A percentile compares a stretch with the other conserved stretches of the same genome.
These are phyloP conservation scores for Drosophila paramelanica DNA, from an alignment of 2,888 invertebrate species.

Conservation along the genomic window DNA sequence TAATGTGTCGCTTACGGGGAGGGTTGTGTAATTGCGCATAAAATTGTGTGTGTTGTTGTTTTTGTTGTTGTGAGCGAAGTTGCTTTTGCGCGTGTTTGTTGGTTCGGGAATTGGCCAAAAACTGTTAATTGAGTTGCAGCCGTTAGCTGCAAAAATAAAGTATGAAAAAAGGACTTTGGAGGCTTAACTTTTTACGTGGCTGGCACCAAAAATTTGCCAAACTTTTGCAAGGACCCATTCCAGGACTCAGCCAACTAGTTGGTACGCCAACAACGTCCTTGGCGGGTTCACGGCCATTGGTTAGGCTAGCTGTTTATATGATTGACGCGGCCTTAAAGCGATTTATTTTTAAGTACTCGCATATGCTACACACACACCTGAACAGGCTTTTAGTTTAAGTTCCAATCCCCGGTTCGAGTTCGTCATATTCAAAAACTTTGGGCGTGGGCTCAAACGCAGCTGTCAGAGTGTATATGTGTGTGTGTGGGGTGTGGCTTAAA, in stretches of 20 bases:
- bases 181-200: constrained; percentile 43
- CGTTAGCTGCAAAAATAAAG: constrained; percentile 44
- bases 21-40: constrained; percentile 50
- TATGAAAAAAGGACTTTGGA: constrained; percentile 39
- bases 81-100: constrained; percentile 15
- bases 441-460: constrained; percentile 48
- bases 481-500: constrained; percentile 39
- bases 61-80: constrained; percentile 8
- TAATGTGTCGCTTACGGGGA: constrained; percentile 1
- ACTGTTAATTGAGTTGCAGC: constrained; percentile 62
- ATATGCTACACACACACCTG: constrained; percentile 18
- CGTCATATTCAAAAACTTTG: constrained; percentile 13
- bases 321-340: constrained; percentile 56
- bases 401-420: background rate
- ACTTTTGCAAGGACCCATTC: constrained; percentile 15
- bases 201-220: constrained; percentile 39
- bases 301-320: constrained; percentile 44
- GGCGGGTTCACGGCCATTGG: constrained; percentile 46
- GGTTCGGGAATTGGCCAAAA: constrained; percentile 25
- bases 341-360: constrained; percentile 35
- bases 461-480: constrained; percentile 25
- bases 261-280: constrained; percentile 29
- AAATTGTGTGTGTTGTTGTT: constrained; percentile 43
- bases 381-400: background rate
- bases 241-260: background rate